A percentile compares a stretch with the other conserved stretches of the same genome.
Evolutionary conservation across 2,888 invertebrate genomes (phyloP).

Genomic region (Catonia carolina): DNA sequence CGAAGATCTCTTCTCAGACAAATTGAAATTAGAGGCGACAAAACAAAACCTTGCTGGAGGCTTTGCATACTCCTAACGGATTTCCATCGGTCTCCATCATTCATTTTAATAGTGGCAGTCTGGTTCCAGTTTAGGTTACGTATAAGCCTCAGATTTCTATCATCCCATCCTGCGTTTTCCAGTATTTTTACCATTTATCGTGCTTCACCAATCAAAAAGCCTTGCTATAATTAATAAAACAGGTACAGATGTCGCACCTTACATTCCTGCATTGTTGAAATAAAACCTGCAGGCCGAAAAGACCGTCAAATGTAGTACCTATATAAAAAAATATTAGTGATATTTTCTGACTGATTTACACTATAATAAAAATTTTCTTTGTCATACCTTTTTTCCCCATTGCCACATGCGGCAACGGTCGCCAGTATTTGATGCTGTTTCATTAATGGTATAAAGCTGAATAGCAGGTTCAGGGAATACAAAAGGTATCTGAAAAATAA

Average conservation of each 20-base stretch:
- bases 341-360: too few species aligned
- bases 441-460: too few species aligned
- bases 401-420: too few species aligned
- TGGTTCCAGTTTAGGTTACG: slow-evolving; percentile 23
- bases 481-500: too few species aligned
- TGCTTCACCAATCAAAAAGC: too few species aligned
- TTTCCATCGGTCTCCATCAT: too few species aligned
- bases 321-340: too few species aligned
- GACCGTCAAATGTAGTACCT: slow-evolving; percentile 22
- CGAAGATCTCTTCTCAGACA: slow-evolving; percentile 24
- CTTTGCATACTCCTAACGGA: slow-evolving; percentile 16
- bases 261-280: too few species aligned
- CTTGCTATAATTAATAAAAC: slow-evolving; percentile 30
- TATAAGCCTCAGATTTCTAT: slow-evolving; percentile 21
- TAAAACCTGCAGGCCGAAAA: slow-evolving; percentile 22
- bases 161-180: slow-evolving; percentile 18
- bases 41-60: slow-evolving; percentile 22
- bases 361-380: too few species aligned
- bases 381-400: too few species aligned
- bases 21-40: slow-evolving; percentile 23
- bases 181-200: slow-evolving; percentile 29
- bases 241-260: slow-evolving; percentile 17
- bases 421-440: too few species aligned
- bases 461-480: too few species aligned
- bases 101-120: slow-evolving; percentile 19